These are phyloP conservation scores for Sipha maydis DNA, from an alignment of 2,888 invertebrate genomes.

Conservation along the genomic window DNA sequence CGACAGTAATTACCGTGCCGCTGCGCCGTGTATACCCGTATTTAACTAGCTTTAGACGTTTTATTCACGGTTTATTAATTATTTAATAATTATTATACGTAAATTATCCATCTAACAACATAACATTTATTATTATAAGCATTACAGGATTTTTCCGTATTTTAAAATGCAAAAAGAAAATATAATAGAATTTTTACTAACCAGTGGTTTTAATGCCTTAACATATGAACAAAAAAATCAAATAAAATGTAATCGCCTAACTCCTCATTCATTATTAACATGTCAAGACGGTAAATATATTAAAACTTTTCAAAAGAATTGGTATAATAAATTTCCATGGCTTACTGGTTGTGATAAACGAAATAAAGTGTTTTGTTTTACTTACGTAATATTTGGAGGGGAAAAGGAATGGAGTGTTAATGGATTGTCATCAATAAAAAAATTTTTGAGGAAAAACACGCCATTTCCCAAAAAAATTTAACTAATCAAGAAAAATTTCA, in stretches of 20 bases:
- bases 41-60: too few species aligned
- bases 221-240: not conserved
- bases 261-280: not conserved
- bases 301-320: not conserved
- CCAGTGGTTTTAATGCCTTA: slow-evolving; percentile 1
- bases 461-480: slow-evolving; percentile 14
- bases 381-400: too few species aligned
- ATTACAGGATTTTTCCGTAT: not conserved
- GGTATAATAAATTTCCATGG: too few species aligned
- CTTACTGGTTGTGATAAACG: too few species aligned
- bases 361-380: too few species aligned
- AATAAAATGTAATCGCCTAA: not conserved
- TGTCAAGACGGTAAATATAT: slow-evolving; percentile 2
- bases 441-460: slow-evolving; percentile 17
- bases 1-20: too few species aligned
- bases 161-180: not conserved
- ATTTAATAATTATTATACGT: too few species aligned
- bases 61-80: too few species aligned
- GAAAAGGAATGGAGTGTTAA: slow-evolving; percentile 28
- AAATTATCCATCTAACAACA: too few species aligned
- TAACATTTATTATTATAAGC: not conserved
- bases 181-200: not conserved
- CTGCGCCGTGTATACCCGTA: too few species aligned
- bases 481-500: slow-evolving; percentile 26
- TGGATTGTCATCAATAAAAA: slow-evolving; percentile 21